Base-by-base conservation (phyloP, 2,797 vertebrate species). In the Perodicticus potto region DNA sequence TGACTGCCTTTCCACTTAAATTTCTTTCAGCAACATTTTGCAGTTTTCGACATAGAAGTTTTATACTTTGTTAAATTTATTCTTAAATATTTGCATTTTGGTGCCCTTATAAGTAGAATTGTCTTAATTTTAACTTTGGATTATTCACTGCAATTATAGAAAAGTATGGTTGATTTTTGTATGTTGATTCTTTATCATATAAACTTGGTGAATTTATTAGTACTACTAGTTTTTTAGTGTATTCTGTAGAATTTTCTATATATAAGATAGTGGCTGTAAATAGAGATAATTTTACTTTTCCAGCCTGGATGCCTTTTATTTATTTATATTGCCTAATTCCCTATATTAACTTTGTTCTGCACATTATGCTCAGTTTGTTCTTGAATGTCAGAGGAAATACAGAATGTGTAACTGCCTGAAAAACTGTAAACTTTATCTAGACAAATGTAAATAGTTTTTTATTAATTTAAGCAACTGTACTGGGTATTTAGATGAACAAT, bases 221-320 rank as follows among this genome's bases (percentile, higher is more conserved):
- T 82, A 63, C 40, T 73, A 65, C 22, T 22, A 55, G 6, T 37
- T 70, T 85, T 83, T 86, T 70, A 92, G 40, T 76, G 7, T 7
- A 23, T 85, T 88, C 22, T n/a, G 65, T 85, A 70, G 34, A 22
- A 34, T 69, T 80, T 69, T 86, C 73, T 90, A 20, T 59, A 87
- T 59, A 69, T 5, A 74, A 49, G n/a, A 74, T 59, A 20, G 7
- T 49, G 10, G 17, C 4, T 55, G 29, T 34, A 85, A 87, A 59
- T 37, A 84, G 29, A 73, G n/a, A 40, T 17, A 95, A 9, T 80
- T 95, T 93, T 70, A 57, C 7, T 93, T 87, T 77, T 83, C 20
- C 5, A 73, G n/a, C 77, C 43, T 73, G 10, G 7, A 27, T 72
- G 23, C 1, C 14, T 43, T 73, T 72, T 78, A 53, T 84, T 82